Conservation (phyloP, 2,113 vertebrate species). For the Siphamia tubifer region DNA sequence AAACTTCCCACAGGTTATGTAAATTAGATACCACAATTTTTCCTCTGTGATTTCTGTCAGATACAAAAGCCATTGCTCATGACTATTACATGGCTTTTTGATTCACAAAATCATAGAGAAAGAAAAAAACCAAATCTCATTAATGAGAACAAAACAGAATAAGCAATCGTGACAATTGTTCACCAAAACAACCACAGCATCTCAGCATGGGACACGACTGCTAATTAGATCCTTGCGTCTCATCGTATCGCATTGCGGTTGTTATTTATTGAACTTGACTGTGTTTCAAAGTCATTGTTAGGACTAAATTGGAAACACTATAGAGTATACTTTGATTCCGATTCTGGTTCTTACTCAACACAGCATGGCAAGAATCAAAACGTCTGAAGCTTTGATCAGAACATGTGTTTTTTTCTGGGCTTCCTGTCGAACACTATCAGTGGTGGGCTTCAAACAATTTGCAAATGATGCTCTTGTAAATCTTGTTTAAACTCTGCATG, state of each 20-base stretch:
- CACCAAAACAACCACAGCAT: slow-evolving; percentile 48
- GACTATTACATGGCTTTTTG: slow-evolving; percentile 30
- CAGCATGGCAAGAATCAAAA: slow-evolving; percentile 22
- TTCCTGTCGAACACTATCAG: slow-evolving; percentile 20
- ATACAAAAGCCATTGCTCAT: slow-evolving; percentile 11
- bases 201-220: slow-evolving; percentile 43
- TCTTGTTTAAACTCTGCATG: neutral
- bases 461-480: slow-evolving; percentile 7
- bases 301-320: slow-evolving; percentile 30
- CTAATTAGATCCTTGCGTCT: slow-evolving; percentile 61
- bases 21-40: slow-evolving; percentile 32
- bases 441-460: slow-evolving; percentile 16
- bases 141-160: slow-evolving; percentile 58
- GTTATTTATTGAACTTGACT: slow-evolving; percentile 34
- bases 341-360: slow-evolving; percentile 43
- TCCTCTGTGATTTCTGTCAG: slow-evolving; percentile 25
- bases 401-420: slow-evolving; percentile 11
- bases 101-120: slow-evolving; percentile 26
- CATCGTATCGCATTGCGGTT: slow-evolving; percentile 37
- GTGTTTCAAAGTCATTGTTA: slow-evolving; percentile 59
- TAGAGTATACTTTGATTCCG: slow-evolving; percentile 31
- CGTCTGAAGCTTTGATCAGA: slow-evolving; percentile 43
- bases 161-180: slow-evolving; percentile 59
- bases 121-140: slow-evolving; percentile 39
- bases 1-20: slow-evolving; percentile 42